A percentile compares a stretch with the other conserved stretches of the same genome.
Conservation (phyloP, 53 echinoderm and acorn worm genomes). For the Astropecten irregularis region DNA sequence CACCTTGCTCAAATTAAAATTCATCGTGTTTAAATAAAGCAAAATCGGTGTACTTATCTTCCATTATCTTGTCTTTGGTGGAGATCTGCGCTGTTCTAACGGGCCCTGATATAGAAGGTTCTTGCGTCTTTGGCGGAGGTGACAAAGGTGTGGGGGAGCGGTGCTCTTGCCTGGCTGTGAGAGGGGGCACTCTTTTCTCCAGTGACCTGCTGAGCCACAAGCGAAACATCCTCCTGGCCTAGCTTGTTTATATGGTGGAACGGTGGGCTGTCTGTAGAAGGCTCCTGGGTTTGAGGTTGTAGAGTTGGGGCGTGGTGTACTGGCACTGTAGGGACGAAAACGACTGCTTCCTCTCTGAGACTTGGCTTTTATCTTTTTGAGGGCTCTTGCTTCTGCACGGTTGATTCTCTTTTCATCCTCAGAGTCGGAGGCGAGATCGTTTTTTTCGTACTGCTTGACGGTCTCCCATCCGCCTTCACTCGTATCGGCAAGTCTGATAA, state of each 20-base stretch:
- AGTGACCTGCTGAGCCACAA: conserved; percentile 55
- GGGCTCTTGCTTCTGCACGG: background rate
- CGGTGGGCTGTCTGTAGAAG: background rate
- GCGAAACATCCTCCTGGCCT: conserved; percentile 39
- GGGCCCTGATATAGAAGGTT: background rate
- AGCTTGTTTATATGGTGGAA: background rate
- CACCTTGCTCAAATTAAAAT: background rate
- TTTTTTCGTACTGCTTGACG: background rate
- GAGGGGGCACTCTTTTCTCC: conserved; percentile 42
- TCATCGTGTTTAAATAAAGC: background rate
- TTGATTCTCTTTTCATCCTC: background rate
- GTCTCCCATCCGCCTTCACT: conserved; percentile 2
- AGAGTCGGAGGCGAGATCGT: background rate
- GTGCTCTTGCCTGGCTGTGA: background rate
- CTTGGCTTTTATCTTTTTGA: background rate
- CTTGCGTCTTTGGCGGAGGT: background rate
- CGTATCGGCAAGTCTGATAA: background rate
- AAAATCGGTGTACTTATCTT: background rate
- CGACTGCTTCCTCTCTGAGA: background rate
- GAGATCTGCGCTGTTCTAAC: too few relatives aligned
- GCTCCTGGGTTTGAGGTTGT: background rate
- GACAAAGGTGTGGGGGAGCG: background rate
- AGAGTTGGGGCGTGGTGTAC: background rate
- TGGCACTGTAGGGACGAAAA: background rate
- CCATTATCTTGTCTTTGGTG: background rate